phyloP scores from a whole-genome alignment of 2,888 invertebrate species.

The Cotesia congregata region DNA sequence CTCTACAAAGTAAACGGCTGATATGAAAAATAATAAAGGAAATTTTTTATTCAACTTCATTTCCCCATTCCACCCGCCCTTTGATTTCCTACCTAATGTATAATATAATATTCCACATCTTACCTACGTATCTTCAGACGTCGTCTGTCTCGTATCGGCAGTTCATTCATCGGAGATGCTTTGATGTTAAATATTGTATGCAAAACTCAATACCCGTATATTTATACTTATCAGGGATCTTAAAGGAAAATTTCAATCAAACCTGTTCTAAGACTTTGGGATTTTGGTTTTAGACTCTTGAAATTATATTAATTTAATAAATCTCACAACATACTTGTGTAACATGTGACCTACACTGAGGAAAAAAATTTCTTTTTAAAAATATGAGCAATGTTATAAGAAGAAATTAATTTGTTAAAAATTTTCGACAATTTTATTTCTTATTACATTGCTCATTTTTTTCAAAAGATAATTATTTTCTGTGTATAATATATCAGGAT shows the following conservation, averaged over 20 bases:
- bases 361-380: no score
- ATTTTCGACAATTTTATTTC: no score
- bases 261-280: neutral
- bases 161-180: constrained; percentile 44
- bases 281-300: neutral
- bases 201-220: constrained; percentile 56
- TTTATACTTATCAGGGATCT: constrained; percentile 39
- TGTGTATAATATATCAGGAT: no score
- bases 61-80: constrained; percentile 3
- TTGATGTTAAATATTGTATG: constrained; percentile 58
- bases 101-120: constrained; percentile 30
- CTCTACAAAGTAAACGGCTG: neutral
- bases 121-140: neutral
- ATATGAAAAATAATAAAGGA: neutral
- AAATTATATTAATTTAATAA: neutral
- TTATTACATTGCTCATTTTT: no score
- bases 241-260: constrained; percentile 65
- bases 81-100: constrained; percentile 11
- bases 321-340: neutral
- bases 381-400: no score
- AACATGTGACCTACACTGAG: no score
- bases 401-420: no score
- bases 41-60: constrained; percentile 7
- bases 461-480: no score
- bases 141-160: constrained; percentile 3